Evolutionary conservation across 37 sponge, comb jelly and placozoan species (phyloP).

Genomic region (Spongilla lacustris): DNA sequence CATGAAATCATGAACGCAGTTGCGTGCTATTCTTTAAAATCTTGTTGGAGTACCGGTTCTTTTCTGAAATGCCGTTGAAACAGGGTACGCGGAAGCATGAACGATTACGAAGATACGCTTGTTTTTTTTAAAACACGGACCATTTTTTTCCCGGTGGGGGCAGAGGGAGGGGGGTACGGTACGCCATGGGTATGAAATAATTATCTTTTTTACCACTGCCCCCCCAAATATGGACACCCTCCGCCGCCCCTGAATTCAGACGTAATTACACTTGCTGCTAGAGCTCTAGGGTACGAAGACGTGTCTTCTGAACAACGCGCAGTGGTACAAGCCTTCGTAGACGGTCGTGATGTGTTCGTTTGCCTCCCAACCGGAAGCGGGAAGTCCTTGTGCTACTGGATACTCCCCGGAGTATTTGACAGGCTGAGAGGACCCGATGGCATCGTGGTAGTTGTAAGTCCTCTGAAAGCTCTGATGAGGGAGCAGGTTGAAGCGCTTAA

Average conservation of each 20-base stretch:
- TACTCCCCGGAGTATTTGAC: conserved; percentile 14
- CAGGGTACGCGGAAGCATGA: too few relatives aligned
- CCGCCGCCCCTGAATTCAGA: not conserved
- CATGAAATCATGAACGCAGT: too few relatives aligned
- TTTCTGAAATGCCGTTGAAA: too few relatives aligned
- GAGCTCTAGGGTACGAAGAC: not conserved
- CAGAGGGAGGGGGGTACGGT: too few relatives aligned
- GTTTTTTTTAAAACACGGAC: too few relatives aligned
- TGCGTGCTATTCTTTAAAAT: too few relatives aligned
- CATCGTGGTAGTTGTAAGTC: conserved; percentile 1
- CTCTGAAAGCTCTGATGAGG: conserved; percentile 8
- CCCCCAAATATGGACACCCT: too few relatives aligned
- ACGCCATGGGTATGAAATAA: too few relatives aligned
- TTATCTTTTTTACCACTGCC: too few relatives aligned
- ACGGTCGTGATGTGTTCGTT: conserved; percentile 19
- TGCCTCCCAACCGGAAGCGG: conserved; percentile 24
- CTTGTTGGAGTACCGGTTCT: too few relatives aligned
- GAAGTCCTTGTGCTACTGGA: conserved; percentile 17
- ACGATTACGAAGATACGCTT: too few relatives aligned
- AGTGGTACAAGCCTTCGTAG: not conserved
- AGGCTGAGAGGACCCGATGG: not conserved
- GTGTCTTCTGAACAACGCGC: not conserved
- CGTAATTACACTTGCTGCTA: not conserved
- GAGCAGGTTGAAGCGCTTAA: not conserved
- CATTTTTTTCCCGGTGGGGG: too few relatives aligned